A percentile compares a stretch with the other conserved stretches of the same genome.
These are phyloP conservation scores for Egretta garzetta DNA, from an alignment of 2,113 vertebrate species.

Conservation along the genomic window DNA sequence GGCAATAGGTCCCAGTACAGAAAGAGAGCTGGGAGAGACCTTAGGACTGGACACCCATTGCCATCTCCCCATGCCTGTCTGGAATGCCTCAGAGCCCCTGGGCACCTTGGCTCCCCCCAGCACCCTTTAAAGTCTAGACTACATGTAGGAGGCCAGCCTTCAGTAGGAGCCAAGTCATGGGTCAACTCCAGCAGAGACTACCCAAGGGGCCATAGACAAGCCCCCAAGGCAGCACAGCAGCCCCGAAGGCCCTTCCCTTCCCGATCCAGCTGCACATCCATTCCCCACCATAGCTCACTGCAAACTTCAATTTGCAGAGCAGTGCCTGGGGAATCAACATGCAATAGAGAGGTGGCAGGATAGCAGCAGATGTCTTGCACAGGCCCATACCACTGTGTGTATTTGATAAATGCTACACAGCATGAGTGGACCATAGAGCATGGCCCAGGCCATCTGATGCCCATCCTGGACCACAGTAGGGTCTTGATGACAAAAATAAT, in stretches of 20 bases:
- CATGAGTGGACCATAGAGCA: not conserved
- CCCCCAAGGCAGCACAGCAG: not conserved
- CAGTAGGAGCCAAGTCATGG: not conserved
- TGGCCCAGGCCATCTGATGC: not conserved
- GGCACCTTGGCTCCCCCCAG: not conserved
- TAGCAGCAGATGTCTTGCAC: not conserved
- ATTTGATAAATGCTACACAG: not conserved
- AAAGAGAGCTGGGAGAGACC: not conserved
- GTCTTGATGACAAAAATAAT: fast-evolving
- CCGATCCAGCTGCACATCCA: not conserved
- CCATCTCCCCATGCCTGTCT: not conserved
- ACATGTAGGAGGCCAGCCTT: not conserved
- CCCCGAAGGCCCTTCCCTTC: not conserved
- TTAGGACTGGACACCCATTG: not conserved
- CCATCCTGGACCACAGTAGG: not conserved
- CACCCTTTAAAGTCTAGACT: not conserved
- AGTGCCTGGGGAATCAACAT: fast-evolving
- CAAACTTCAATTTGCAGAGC: not conserved
- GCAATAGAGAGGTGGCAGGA: not conserved
- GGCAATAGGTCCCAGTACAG: not conserved
- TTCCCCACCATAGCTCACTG: not conserved
- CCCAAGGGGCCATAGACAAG: not conserved
- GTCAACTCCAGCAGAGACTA: not conserved
- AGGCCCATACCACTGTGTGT: not conserved
- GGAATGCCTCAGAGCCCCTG: not conserved